Evolutionary conservation across 92 coral and sea anemone species (phyloP), one percentile per base, ranked within the genome.

Genomic region (Phenganax stokvisi): DNA sequence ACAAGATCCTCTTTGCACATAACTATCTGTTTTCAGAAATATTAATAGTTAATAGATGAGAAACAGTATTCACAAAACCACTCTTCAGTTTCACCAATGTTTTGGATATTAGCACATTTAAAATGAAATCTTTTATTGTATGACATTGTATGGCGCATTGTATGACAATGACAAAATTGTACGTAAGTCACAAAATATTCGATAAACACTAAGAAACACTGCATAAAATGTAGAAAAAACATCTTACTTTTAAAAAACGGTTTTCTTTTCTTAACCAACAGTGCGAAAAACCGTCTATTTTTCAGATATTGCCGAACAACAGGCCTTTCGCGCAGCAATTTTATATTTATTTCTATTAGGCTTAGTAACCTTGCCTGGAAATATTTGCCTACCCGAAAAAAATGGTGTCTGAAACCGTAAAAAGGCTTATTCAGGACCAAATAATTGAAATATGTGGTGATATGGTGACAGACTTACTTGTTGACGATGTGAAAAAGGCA

Each of bases 51-150:
- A 59, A 59, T 59, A 59, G 65, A 59, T 0, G 65, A 6, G 15
- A 59, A 10, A 17, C 70, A 64, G 30, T 2, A 64, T 20, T 20
- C 9, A 64, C 70, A 64, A 7, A 64, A 20, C 70, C 70, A 64
- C 47, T 20, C 31, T 20, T 64, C 70, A 20, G 47, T 28, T 6
- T 64, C 70, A 64, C 47, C 47, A 20, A 20, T 28, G 37, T 64
- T 28, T 20, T 64, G 37, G 7, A 64, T 10, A 64, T 64, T 64
- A 20, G 12, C 8, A 69, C 87, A 85, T 0, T 56, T 54, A 17
- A 77, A 77, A 67, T 77, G 87, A 62, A 54, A 79, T 84, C 87
- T 67, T 56, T 55, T 79, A 0, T 54, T 84, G 70, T 84, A 84
- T 12, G 52, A 77, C 79, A 78, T 84, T 84, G 79, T 77, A 20